A percentile compares a stretch with the other conserved stretches of the same genome.
Conservation (phyloP, 2,113 vertebrate species). For the Prionailurus bengalensis region DNA sequence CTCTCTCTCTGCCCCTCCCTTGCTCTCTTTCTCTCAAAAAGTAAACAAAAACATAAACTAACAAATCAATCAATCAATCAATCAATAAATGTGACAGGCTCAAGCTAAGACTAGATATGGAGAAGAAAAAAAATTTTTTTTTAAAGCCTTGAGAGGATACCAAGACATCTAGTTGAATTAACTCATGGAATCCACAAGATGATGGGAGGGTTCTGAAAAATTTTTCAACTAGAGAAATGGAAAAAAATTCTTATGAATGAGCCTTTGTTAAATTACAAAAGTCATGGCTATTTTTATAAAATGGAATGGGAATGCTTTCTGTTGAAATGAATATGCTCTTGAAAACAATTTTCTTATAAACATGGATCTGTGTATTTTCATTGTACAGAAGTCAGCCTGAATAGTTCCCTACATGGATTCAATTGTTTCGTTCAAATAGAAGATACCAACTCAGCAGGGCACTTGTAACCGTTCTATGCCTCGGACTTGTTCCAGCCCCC, state of each 20-base stretch:
- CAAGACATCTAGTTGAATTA: background rate
- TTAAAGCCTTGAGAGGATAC: background rate
- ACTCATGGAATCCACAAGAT: background rate
- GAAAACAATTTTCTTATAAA: constrained; percentile 24
- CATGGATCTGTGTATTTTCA: background rate
- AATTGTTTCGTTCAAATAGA: background rate
- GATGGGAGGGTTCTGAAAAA: background rate
- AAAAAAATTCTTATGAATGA: background rate
- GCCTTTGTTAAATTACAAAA: background rate
- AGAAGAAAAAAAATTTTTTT: background rate
- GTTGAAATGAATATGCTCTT: background rate
- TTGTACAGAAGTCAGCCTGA: background rate
- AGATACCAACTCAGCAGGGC: background rate
- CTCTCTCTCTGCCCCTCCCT: background rate
- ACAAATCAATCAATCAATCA: background rate
- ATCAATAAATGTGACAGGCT: background rate
- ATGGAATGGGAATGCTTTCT: background rate
- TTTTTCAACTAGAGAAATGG: background rate
- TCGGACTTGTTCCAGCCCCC: background rate
- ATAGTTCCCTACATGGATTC: constrained; percentile 32
- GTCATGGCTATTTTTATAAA: constrained; percentile 40
- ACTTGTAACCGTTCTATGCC: background rate
- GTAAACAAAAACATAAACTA: background rate
- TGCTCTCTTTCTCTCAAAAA: background rate
- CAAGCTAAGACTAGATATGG: background rate